Base-by-base conservation (phyloP, 2,888 invertebrate genomes). In the Hetaerina titia region DNA sequence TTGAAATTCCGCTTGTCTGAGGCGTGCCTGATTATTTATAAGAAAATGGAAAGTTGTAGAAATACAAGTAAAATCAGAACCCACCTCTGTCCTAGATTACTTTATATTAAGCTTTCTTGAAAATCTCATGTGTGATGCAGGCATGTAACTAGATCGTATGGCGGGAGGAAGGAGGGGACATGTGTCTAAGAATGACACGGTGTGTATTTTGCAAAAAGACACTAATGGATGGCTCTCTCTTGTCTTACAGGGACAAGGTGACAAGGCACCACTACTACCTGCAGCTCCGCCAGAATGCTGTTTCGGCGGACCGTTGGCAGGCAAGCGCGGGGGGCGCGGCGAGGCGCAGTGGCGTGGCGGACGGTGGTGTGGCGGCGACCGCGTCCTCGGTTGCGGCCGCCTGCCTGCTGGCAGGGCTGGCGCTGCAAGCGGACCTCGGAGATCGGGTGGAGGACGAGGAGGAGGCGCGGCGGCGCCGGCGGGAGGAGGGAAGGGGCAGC, bases 261-360 rank as follows among this genome's bases (percentile, higher is more conserved):
- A 99, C 99, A 95, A 97, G 99, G 95, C 99, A 99, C 96, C 98
- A 99, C 96, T 99, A 99, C 97, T 99, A 99, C 97, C 97, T 99
- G 96, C 99, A 99, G 97, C 97, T 99, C 96, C 98, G 99, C 95
- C 98, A 99, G 97, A 99, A 99, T 97, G 97, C 98, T 95, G 97
- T 97, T 95, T 97, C 97, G 96, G 96, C 97, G 96, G 97, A 97
- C 89, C 96, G 96, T 92, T 97, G 96, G 95, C 97, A 95, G 92
- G 92, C 92, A 11, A 64, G 90, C 7, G 90, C 90, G 13, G 92
- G 69, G 69, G 92, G 92, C 56, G 92, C 64, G 45, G 96, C 95
- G 95, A 95, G n/a, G 60, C 25, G 25, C 58, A 4, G 90, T 45
- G 64, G 92, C 19, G 90, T 19, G 69, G 90, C 57, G 90, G 90